These are phyloP conservation scores for Heliconius eleuchia DNA, from an alignment of 1,140 invertebrate species.

Conservation along the genomic window DNA sequence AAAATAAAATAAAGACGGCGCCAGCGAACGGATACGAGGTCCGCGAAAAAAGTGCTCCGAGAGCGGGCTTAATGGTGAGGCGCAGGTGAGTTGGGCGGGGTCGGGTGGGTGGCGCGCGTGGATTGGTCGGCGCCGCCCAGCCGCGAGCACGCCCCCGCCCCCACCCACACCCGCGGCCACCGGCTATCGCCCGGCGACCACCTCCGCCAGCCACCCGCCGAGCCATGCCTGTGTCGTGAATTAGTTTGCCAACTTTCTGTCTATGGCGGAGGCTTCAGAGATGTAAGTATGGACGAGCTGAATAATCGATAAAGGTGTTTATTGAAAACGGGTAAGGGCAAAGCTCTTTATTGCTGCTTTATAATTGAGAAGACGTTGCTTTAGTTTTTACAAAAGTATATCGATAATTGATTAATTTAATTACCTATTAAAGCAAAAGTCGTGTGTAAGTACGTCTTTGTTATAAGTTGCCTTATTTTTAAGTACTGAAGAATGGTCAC, in stretches of 20 bases:
- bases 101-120: slow-evolving; percentile 59
- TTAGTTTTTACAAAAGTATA: slow-evolving; percentile 20
- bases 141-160: slow-evolving; percentile 19
- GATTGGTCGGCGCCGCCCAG: slow-evolving; percentile 76
- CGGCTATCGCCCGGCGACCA: slow-evolving; percentile 70
- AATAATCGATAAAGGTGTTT: slow-evolving; percentile 82
- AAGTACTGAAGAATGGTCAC: too few species aligned
- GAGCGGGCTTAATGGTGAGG: slow-evolving; percentile 74
- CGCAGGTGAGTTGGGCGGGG: slow-evolving; percentile 78
- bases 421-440: neutral
- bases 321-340: slow-evolving; percentile 80
- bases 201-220: slow-evolving; percentile 65
- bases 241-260: slow-evolving; percentile 80
- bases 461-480: too few species aligned
- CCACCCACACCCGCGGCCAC: slow-evolving; percentile 54
- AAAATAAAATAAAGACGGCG: slow-evolving; percentile 80
- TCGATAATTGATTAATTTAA: neutral
- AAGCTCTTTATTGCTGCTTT: slow-evolving; percentile 78
- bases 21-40: slow-evolving; percentile 74
- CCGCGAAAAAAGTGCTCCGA: slow-evolving; percentile 76
- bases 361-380: slow-evolving; percentile 62
- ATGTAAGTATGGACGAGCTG: slow-evolving; percentile 80
- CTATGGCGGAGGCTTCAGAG: slow-evolving; percentile 75
- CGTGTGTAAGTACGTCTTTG: neutral
- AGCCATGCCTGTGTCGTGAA: slow-evolving; percentile 80